Percentiles rank a stretch among this genome's conserved stretches.
These are phyloP conservation scores for Stenolophus ochropezus DNA, from an alignment of 2,888 invertebrate genomes.

Conservation along the genomic window DNA sequence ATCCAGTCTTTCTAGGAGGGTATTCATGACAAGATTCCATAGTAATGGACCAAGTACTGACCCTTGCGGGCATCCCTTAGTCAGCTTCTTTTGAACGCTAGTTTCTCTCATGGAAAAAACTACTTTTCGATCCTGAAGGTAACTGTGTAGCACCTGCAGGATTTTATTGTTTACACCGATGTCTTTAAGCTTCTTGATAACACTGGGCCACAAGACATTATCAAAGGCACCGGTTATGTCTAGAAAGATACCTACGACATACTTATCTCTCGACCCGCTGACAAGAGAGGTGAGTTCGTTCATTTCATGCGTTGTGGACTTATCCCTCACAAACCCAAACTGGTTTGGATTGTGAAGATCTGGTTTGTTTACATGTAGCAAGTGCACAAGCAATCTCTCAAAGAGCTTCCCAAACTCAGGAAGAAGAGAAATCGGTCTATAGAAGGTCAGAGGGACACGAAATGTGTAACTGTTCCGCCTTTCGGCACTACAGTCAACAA, in stretches of 20 bases:
- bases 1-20: not conserved
- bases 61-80: not conserved
- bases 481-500: too few species aligned
- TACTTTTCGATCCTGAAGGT: not conserved
- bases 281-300: not conserved
- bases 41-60: too few species aligned
- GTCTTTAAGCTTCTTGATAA: not conserved
- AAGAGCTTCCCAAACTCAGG: too few species aligned
- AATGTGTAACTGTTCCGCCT: too few species aligned
- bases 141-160: not conserved
- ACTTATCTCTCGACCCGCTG: not conserved
- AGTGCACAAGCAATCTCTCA: too few species aligned
- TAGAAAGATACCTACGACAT: not conserved
- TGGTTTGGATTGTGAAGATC: too few species aligned
- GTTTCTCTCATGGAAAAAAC: not conserved
- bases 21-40: too few species aligned
- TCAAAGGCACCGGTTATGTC: not conserved
- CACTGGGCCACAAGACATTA: not conserved
- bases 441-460: too few species aligned
- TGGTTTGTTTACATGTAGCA: too few species aligned
- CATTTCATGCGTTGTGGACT: not conserved
- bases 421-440: too few species aligned
- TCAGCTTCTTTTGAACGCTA: not conserved
- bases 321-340: too few species aligned
- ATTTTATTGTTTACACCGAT: not conserved